These are phyloP conservation scores for Thalassaphorura encarpata DNA, from an alignment of 1,140 invertebrate species.

Conservation along the genomic window DNA sequence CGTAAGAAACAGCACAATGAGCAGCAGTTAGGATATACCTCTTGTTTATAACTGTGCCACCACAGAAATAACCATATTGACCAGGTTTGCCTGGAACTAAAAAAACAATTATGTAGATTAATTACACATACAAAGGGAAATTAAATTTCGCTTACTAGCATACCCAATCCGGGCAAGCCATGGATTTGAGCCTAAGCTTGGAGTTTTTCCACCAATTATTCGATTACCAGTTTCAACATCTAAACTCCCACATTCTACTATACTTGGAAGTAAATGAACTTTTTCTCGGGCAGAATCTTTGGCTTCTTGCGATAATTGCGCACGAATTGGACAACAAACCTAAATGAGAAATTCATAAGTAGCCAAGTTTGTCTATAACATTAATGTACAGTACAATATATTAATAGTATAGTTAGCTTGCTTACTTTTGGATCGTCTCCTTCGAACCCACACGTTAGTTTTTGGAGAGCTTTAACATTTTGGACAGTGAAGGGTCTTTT, in stretches of 20 bases:
- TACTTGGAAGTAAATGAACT: constrained; percentile 1
- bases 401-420: too few relatives aligned
- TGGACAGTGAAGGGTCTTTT: not conserved
- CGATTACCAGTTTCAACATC: not conserved
- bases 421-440: constrained; percentile 8
- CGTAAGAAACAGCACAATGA: constrained; percentile 16
- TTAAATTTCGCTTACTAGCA: constrained; percentile 11
- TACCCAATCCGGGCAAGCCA: constrained; percentile 24
- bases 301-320: not conserved
- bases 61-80: constrained; percentile 10
- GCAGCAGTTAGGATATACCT: constrained; percentile 22
- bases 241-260: not conserved
- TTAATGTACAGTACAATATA: not conserved
- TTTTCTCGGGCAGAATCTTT: not conserved
- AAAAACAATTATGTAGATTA: too few relatives aligned
- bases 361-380: not conserved
- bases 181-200: constrained; percentile 11
- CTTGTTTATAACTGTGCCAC: constrained; percentile 13
- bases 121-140: too few relatives aligned
- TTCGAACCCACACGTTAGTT: constrained; percentile 11
- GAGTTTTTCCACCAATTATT: constrained; percentile 20
- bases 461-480: not conserved
- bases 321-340: constrained; percentile 6
- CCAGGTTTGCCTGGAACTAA: not conserved
- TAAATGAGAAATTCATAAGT: too few relatives aligned